Conservation (phyloP, 2,113 vertebrate genomes). For the Plecotus auritus region DNA sequence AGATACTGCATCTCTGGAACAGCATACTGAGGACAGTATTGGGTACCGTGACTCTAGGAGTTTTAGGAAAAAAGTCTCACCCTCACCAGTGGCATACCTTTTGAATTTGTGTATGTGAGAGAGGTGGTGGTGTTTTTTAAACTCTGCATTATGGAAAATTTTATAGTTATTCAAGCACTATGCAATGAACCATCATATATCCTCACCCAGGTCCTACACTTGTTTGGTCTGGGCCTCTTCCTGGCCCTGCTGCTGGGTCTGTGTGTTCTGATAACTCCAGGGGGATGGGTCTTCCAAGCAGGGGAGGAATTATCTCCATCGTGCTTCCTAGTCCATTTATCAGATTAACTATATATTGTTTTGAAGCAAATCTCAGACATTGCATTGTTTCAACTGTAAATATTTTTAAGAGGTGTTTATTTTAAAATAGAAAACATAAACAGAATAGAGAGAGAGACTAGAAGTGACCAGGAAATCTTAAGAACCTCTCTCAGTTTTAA, state of each 20-base stretch:
- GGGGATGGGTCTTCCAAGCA: background rate
- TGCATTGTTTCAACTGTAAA: slow-evolving; percentile 25
- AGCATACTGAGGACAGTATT: background rate
- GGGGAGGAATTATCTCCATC: background rate
- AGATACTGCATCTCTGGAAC: background rate
- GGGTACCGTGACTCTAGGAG: background rate
- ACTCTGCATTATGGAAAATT: background rate
- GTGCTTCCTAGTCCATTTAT: background rate
- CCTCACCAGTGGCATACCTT: background rate
- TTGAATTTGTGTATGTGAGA: background rate
- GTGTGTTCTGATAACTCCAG: background rate
- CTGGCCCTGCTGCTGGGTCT: background rate
- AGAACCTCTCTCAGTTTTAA: background rate
- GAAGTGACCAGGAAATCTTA: background rate
- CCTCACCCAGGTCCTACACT: background rate
- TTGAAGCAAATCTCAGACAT: slow-evolving; percentile 12
- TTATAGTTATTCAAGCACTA: background rate
- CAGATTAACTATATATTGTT: slow-evolving; percentile 19
- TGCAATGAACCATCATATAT: background rate
- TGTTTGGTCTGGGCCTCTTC: background rate
- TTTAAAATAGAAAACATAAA: background rate
- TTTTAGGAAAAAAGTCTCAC: background rate
- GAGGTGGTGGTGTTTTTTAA: background rate
- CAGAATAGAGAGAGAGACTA: background rate
- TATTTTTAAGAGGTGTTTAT: background rate